A percentile compares a stretch with the other conserved stretches of the same genome.
phyloP scores from a whole-genome alignment of 2,888 invertebrate species.

The Agrochola litura region DNA sequence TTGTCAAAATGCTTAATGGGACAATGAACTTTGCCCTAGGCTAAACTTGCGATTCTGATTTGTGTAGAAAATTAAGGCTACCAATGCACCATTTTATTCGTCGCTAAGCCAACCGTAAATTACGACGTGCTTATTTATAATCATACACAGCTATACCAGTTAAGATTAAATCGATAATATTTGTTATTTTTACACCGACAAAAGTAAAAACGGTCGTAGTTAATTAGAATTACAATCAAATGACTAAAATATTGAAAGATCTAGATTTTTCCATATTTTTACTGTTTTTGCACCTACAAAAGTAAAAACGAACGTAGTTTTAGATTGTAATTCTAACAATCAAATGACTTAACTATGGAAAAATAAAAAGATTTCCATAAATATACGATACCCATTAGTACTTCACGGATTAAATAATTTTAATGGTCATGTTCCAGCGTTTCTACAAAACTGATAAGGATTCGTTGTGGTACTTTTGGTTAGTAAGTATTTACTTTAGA shows the following conservation, averaged over 20 bases:
- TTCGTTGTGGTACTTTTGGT: slow-evolving; percentile 22
- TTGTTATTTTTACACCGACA: not conserved
- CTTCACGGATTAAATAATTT: slow-evolving; percentile 24
- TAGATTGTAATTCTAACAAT: slow-evolving; percentile 18
- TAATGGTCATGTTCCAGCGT: slow-evolving; percentile 35
- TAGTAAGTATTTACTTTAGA: slow-evolving; percentile 9
- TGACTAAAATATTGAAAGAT: not conserved
- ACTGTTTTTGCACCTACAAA: not conserved
- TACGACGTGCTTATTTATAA: not conserved
- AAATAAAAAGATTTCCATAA: not conserved
- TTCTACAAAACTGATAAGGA: slow-evolving; percentile 47
- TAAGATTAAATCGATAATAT: slow-evolving; percentile 14
- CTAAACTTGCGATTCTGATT: not conserved
- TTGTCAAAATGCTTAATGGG: slow-evolving; percentile 16
- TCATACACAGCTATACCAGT: not conserved
- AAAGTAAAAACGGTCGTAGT: not conserved
- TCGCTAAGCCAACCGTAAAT: slow-evolving; percentile 9
- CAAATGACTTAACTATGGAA: not conserved
- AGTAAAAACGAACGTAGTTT: no score
- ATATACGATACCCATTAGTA: slow-evolving; percentile 13
- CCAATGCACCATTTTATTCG: not conserved
- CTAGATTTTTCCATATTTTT: no score
- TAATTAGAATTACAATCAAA: slow-evolving; percentile 18
- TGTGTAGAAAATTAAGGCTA: not conserved
- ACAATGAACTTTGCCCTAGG: not conserved